Evolutionary conservation across 2,113 vertebrate species (phyloP).

Genomic region (Tragelaphus buxtoni): DNA sequence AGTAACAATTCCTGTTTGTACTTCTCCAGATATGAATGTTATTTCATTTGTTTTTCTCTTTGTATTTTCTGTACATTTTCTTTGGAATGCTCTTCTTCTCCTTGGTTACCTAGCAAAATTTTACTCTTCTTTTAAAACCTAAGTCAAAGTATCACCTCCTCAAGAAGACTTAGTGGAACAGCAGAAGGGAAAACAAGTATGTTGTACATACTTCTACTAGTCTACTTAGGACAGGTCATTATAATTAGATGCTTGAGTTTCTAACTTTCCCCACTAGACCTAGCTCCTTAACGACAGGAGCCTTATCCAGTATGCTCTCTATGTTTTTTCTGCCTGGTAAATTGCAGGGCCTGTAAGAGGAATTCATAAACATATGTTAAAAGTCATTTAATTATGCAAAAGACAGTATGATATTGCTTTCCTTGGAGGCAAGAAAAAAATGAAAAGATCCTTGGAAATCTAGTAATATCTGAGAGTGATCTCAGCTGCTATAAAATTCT

Average conservation of each 20-base stretch:
- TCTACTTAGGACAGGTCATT: not conserved
- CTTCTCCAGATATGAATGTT: not conserved
- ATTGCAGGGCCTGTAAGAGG: not conserved
- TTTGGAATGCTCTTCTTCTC: not conserved
- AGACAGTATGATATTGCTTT: conserved; percentile 6
- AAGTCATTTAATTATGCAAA: conserved; percentile 31
- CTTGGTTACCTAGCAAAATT: not conserved
- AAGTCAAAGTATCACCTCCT: not conserved
- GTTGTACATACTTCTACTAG: not conserved
- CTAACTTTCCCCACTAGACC: not conserved
- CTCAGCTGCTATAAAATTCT: conserved; percentile 18
- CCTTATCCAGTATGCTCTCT: not conserved
- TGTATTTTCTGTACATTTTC: not conserved
- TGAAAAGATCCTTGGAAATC: conserved; percentile 35
- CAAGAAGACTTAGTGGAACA: not conserved
- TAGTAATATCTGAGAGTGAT: conserved; percentile 7
- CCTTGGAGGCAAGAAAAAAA: conserved; percentile 3
- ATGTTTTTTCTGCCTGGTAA: conserved; percentile 5
- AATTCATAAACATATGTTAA: conserved; percentile 9
- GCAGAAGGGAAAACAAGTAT: not conserved
- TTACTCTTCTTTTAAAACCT: not conserved
- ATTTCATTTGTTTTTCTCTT: conserved; percentile 17
- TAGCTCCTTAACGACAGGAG: not conserved
- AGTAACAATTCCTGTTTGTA: not conserved
- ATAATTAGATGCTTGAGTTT: not conserved